Conservation (phyloP, 1,140 invertebrate genomes). For the Aphelenchoides avenae region DNA sequence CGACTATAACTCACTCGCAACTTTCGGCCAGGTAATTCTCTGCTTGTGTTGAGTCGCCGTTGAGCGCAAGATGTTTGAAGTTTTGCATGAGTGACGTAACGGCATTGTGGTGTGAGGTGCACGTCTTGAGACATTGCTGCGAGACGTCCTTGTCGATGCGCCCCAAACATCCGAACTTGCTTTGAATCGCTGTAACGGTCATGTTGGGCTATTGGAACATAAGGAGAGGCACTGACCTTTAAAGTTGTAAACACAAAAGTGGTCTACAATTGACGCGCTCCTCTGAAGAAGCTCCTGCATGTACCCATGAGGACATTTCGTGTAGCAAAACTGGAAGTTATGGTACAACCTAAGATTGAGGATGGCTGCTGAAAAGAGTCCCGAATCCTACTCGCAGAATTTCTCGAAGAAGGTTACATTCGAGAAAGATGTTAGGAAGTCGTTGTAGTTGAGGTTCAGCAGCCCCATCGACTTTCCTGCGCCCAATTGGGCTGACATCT, state of each 20-base stretch:
- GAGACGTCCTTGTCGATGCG: constrained; percentile 38
- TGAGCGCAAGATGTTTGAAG: constrained; percentile 55
- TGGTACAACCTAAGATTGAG: constrained; percentile 54
- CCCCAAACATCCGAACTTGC: constrained; percentile 52
- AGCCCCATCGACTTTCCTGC: constrained; percentile 40
- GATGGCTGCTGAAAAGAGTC: too few species aligned
- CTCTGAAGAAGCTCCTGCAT: constrained; percentile 51
- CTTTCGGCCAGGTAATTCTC: constrained; percentile 53
- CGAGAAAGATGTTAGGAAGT: constrained; percentile 54
- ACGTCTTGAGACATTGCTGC: constrained; percentile 43
- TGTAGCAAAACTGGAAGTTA: constrained; percentile 51
- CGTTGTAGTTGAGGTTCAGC: constrained; percentile 59
- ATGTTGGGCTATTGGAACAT: not conserved
- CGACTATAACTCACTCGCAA: constrained; percentile 45
- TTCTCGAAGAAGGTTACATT: constrained; percentile 56
- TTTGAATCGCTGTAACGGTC: constrained; percentile 42
- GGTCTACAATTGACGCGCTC: constrained; percentile 53
- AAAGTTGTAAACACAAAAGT: constrained; percentile 58
- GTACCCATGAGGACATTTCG: constrained; percentile 54
- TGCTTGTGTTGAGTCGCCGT: constrained; percentile 55
- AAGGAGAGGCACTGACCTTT: constrained; percentile 37
- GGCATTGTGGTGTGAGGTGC: constrained; percentile 51
- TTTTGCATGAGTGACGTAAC: constrained; percentile 53
- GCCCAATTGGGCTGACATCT: constrained; percentile 44
- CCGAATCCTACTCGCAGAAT: constrained; percentile 48